These are phyloP conservation scores for Nudaria mundana DNA, from an alignment of 2,888 invertebrate genomes.

Conservation along the genomic window DNA sequence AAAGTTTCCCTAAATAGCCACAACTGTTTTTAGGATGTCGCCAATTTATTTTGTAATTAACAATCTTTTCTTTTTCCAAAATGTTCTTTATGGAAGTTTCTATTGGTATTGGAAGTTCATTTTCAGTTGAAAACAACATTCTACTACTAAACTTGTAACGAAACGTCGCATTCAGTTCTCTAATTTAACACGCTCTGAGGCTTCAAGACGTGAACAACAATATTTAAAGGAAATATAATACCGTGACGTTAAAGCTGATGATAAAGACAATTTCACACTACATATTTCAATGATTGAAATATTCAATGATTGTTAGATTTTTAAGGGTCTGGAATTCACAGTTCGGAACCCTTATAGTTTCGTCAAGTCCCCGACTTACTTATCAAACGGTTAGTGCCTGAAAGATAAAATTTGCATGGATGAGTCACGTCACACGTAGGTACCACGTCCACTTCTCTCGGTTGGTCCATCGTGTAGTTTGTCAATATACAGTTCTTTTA, in stretches of 20 bases:
- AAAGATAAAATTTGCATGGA: no score
- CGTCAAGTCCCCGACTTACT: no score
- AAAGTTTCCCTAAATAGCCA: conserved; percentile 41
- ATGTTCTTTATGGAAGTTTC: not conserved
- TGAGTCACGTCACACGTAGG: no score
- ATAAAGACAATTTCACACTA: no score
- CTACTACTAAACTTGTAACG: not conserved
- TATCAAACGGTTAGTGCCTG: no score
- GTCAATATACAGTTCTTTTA: no score
- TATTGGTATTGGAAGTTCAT: not conserved
- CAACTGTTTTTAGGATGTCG: conserved; percentile 36
- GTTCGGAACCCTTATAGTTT: no score
- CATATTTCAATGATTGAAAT: no score
- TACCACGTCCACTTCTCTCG: no score
- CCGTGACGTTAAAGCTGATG: not conserved
- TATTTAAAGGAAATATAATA: not conserved
- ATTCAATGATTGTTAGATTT: no score
- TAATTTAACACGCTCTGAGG: not conserved
- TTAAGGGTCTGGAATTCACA: no score
- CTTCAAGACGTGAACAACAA: not conserved
- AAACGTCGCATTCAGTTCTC: not conserved
- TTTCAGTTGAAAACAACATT: not conserved
- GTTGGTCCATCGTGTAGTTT: no score
- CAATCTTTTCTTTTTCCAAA: conserved; percentile 34
- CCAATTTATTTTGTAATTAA: conserved; percentile 10